Evolutionary conservation across 2,113 vertebrate genomes (phyloP).

Genomic region (Gallinago paraguaiae): DNA sequence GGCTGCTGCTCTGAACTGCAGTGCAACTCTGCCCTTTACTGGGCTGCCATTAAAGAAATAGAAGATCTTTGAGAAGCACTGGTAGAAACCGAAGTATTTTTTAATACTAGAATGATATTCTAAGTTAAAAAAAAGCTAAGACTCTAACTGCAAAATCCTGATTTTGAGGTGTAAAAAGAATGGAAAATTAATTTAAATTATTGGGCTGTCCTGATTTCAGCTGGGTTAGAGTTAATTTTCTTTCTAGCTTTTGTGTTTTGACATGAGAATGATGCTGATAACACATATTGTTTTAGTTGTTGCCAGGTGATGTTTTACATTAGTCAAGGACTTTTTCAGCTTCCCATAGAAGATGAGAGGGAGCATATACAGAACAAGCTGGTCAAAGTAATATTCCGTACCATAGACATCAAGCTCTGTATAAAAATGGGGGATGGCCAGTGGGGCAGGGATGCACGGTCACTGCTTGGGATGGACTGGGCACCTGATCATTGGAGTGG

Average conservation of each 20-base stretch:
- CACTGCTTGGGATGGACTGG: not conserved
- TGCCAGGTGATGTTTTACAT: not conserved
- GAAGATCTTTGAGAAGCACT: not conserved
- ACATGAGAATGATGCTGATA: not conserved
- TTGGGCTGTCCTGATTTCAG: not conserved
- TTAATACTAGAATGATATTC: not conserved
- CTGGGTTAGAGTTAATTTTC: not conserved
- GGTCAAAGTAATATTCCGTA: not conserved
- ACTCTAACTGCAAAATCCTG: accelerated
- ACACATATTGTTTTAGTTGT: not conserved
- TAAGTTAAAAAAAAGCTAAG: not conserved
- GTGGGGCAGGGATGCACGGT: not conserved
- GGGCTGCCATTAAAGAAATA: not conserved
- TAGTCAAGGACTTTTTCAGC: not conserved
- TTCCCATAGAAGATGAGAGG: not conserved
- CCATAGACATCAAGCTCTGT: not conserved
- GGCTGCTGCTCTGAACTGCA: not conserved
- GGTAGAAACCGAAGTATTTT: not conserved
- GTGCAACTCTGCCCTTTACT: not conserved
- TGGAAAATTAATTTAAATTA: not conserved
- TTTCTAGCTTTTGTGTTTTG: not conserved
- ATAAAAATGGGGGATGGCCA: not conserved
- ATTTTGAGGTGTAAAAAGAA: not conserved
- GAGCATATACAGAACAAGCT: not conserved
- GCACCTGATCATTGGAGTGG: not conserved